Conservation (phyloP, 2,888 invertebrate genomes). For the Beris chalybata region DNA sequence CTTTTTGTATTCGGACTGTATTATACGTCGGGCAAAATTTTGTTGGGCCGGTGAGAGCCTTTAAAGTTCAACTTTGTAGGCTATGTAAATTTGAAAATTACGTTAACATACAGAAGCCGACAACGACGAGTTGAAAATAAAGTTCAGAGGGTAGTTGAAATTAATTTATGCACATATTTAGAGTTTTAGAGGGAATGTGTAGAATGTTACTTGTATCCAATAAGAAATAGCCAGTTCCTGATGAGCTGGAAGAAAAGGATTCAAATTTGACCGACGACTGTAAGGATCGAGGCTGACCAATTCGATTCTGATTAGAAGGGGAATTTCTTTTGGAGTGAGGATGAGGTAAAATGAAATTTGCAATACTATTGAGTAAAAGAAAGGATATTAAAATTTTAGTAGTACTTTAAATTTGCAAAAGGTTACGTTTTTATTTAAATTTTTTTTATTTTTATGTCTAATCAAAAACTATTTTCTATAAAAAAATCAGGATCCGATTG, state of each 20-base stretch:
- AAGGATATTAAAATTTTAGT: too few species aligned
- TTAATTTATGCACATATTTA: conserved; percentile 36
- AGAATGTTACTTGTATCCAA: conserved; percentile 9
- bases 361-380: too few species aligned
- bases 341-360: too few species aligned
- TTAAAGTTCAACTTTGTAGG: conserved; percentile 34
- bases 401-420: too few species aligned
- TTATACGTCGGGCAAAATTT: conserved; percentile 19
- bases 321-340: too few species aligned
- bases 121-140: not conserved
- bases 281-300: conserved; percentile 6
- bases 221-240: conserved; percentile 23
- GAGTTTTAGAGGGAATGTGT: not conserved
- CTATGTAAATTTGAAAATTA: conserved; percentile 29
- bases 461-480: too few species aligned
- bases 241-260: conserved; percentile 22
- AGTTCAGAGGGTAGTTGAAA: conserved; percentile 34
- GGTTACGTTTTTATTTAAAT: too few species aligned
- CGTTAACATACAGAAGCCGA: not conserved
- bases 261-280: conserved; percentile 20
- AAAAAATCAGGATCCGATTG: too few species aligned
- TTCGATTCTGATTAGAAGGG: conserved; percentile 25
- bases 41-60: conserved; percentile 25
- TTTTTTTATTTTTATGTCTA: too few species aligned
- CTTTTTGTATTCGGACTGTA: conserved; percentile 43